Conservation (phyloP, 2,888 invertebrate genomes). For the Eupeodes luniger region DNA sequence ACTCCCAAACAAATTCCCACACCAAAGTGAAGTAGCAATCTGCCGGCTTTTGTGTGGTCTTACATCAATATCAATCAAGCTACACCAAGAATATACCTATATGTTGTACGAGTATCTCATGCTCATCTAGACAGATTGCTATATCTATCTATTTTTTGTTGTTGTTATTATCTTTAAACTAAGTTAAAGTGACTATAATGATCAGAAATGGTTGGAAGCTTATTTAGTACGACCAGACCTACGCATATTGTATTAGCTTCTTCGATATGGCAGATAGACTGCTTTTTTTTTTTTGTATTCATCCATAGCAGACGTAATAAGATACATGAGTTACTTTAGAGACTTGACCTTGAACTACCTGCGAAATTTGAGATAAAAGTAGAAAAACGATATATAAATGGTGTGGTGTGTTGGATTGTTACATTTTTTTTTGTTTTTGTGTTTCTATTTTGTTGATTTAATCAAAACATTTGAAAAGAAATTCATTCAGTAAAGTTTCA, state of each 20-base stretch:
- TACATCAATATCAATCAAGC: constrained; percentile 24
- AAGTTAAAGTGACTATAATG: not conserved
- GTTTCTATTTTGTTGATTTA: not conserved
- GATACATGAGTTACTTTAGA: constrained; percentile 45
- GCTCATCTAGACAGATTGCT: not conserved
- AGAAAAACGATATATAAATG: not conserved
- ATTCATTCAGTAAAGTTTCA: not conserved
- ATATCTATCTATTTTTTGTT: not conserved
- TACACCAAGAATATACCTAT: not conserved
- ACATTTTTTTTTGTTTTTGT: not conserved
- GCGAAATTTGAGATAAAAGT: constrained; percentile 63
- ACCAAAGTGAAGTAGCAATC: constrained; percentile 42
- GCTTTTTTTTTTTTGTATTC: not conserved
- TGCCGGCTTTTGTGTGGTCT: constrained; percentile 56
- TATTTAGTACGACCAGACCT: constrained; percentile 11
- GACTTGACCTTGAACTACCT: constrained; percentile 70
- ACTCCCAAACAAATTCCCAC: constrained; percentile 46
- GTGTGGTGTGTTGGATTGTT: not conserved
- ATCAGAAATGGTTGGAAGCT: constrained; percentile 14
- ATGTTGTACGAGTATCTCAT: not conserved
- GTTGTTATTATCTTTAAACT: not conserved
- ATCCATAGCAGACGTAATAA: constrained; percentile 46
- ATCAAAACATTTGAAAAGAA: constrained; percentile 23
- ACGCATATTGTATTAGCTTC: not conserved
- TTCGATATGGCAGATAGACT: not conserved